Base-by-base conservation (phyloP, 1,140 invertebrate species). In the Lepidurus arcticus region DNA sequence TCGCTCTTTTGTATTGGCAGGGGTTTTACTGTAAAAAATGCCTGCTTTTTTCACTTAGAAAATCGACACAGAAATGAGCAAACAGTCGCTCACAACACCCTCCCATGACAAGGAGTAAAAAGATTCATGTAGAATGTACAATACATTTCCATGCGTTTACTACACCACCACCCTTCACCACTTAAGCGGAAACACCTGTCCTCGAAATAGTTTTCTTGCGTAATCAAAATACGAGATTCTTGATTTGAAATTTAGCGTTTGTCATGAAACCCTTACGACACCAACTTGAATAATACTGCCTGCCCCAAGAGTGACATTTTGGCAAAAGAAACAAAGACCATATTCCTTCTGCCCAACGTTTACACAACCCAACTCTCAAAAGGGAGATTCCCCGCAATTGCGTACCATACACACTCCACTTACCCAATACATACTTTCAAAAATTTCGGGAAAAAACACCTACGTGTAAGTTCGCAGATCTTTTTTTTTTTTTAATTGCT, bases 1-100 rank as follows among this genome's bases (percentile, higher is more conserved):
- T 65, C 13, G n/a, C 53, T 65, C 53, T 65, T 65, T 65, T 65
- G 53, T 65, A 65, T 65, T 65, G 53, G 53, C 53, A 65, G 53
- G 53, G 53, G 21, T 65, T 65, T 65, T 65, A 65, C 53, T 65
- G 53, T 65, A 65, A 65, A 65, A 65, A 65, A 7, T 65, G 16
- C 21, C 53, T 21, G 16, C 16, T 21, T n/a, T 21, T 65, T 65
- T 65, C 16, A 21, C 53, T 65, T 65, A 65, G 53, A 65, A 65
- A 65, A 65, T 65, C 53, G 53, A 65, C 53, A 65, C n/a, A 65
- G 16, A 65, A 65, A 13, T n/a, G 21, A 65, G 53, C 16, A 65
- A 65, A 65, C 53, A 65, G 21, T 21, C 21, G 53, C 21, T 21
- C 13, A 34, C 34, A 34, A 34, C 34, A 34, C 34, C 34, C 34